Evolutionary conservation across 2,888 invertebrate species (phyloP), one percentile per base, ranked within the genome.

Genomic region (Polyploca ridens): DNA sequence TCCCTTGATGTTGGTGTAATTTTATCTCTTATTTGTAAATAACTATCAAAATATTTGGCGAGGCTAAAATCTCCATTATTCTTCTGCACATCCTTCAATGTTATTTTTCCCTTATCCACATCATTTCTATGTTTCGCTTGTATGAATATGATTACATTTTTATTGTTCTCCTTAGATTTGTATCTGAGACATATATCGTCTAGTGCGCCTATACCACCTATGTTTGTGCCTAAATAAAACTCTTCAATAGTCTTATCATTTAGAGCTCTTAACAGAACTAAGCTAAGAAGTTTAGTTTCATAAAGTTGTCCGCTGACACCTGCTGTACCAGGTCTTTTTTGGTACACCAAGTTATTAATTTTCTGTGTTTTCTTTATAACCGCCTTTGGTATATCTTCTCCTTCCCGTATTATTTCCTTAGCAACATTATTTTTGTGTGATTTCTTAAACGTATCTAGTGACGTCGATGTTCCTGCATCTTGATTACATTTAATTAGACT

Each of bases 91-190:
- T 78, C 76, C 46, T 74, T 66, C 11, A 78, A 74, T 6, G 77
- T 76, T 13, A 83, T 70, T 69, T 69, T 79, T 6, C 74, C 74
- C 54, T 76, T 81, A 11, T 79, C 74, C 5, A 70, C 70, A 44
- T 82, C 73, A 68, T 82, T 81, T 65, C 73, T 71, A 44, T 84
- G 84, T 64, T 84, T 84, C 1, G 83, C 80, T 75, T 84, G 84
- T 5, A 79, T 72, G 58, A 81, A 83, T 58, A 82, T 69, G 16
- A 79, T 64, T 14, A 79, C 67, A 5, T 76, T 66, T 64, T 71
- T 70, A 7, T 65, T 38, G 33, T 68, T 49, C 57, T 64, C 63
- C 60, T 63, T 69, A 33, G 77, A 64, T 66, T 74, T 64, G 60
- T 73, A 83, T 68, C 81, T 71, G 1, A 67, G 44, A 41, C 67